Percentiles rank a stretch among this genome's conserved stretches.
These are phyloP conservation scores for Chrysocyon brachyurus DNA, from an alignment of 2,797 vertebrate species.

Conservation along the genomic window DNA sequence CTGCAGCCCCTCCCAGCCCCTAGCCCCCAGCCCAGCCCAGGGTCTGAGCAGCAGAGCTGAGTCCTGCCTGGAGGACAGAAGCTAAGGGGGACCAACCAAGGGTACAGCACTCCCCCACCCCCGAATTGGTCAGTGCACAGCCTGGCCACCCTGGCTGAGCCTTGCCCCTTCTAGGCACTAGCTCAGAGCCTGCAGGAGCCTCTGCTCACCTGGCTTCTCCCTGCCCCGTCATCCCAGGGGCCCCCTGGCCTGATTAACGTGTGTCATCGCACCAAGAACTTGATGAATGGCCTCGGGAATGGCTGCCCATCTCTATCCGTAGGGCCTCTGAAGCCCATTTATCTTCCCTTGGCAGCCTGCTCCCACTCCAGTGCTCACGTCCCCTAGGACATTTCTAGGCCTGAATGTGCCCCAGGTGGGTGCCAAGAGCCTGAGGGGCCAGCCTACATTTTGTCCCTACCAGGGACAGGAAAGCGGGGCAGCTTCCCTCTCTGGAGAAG, in stretches of 20 bases:
- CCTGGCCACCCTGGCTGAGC: neutral
- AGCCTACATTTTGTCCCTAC: neutral
- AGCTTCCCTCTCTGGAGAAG: neutral
- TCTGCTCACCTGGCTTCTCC: neutral
- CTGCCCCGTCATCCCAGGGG: accelerated
- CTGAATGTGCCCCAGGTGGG: no score
- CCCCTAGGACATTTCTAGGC: conserved; percentile 6
- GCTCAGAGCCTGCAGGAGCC: neutral
- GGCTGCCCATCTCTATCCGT: conserved; percentile 65
- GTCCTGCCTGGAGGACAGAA: neutral
- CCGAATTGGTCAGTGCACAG: neutral
- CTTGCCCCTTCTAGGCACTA: neutral
- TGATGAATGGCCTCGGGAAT: conserved; percentile 76
- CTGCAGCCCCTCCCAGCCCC: neutral
- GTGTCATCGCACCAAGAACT: conserved; percentile 39
- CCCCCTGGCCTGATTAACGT: conserved; percentile 60
- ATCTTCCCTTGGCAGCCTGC: conserved; percentile 58
- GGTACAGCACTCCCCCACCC: accelerated
- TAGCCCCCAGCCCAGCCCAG: neutral
- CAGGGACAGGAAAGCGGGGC: neutral
- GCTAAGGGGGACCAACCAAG: neutral
- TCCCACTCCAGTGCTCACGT: neutral
- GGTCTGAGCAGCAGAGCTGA: neutral
- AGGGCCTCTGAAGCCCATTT: conserved; percentile 59
- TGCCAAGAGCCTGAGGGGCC: neutral